A percentile compares a stretch with the other conserved stretches of the same genome.
Evolutionary conservation across 2,113 vertebrate species (phyloP).

Genomic region (Microcebus griseorufus): DNA sequence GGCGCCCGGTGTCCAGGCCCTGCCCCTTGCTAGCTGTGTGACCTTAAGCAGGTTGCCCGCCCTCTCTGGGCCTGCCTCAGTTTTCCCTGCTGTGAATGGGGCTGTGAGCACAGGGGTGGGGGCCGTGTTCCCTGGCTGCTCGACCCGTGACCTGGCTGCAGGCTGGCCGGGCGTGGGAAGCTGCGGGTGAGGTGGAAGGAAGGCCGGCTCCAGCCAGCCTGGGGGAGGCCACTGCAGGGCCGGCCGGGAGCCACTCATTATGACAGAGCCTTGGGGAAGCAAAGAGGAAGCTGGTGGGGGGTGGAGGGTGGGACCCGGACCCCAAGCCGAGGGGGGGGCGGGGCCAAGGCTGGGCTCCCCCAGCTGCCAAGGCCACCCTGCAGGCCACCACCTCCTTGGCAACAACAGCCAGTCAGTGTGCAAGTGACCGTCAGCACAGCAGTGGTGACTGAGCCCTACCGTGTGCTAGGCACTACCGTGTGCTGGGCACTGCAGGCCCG

Average conservation of each 20-base stretch:
- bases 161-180: not conserved
- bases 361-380: not conserved
- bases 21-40: accelerated
- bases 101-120: not conserved
- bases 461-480: not conserved
- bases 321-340: not conserved
- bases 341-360: not conserved
- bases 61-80: not conserved
- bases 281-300: conserved; percentile 4
- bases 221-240: not conserved
- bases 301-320: not conserved
- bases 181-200: conserved; percentile 34
- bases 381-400: not conserved
- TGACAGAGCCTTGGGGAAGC: not conserved
- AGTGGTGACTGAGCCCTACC: accelerated
- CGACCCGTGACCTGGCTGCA: not conserved
- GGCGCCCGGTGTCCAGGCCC: accelerated
- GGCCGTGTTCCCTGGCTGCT: not conserved
- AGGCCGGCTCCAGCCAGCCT: conserved; percentile 66
- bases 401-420: accelerated
- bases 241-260: not conserved
- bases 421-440: not conserved
- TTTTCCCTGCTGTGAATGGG: not conserved
- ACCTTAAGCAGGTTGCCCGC: not conserved
- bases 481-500: accelerated